Evolutionary conservation across 2,113 vertebrate species (phyloP), one percentile per base, ranked within the genome.

Genomic region (Rhodinocichla rosea): DNA sequence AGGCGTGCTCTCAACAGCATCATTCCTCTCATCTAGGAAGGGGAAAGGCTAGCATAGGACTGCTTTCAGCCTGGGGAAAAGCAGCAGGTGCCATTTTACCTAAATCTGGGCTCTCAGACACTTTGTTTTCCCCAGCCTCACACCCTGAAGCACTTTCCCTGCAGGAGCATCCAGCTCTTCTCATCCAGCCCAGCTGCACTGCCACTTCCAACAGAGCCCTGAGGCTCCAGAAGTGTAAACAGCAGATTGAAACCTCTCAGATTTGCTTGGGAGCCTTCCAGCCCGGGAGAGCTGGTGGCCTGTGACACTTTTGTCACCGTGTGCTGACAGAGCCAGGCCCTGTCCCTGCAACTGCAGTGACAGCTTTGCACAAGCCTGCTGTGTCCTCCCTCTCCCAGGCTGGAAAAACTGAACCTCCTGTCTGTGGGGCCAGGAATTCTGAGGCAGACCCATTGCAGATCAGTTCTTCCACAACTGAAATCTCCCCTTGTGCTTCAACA

Each of bases 261-360:
- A 60, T 27, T 49, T 0, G 0, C 50, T 15, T 52, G 55, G 0
- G 3, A 77, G 56, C 52, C 4, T 59, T 47, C 50, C 1, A 3
- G 30, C 70, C 39, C 33, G 50, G 75, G 52, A 64, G 74, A 17
- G 15, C 5, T 35, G 45, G 60, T 87, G 82, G 50, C 73, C 50
- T 74, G 75, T 55, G 57, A n/a, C 39, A 55, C 44, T 24, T 75
- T 3, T 76, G 68, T 26, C 70, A 83, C 52, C 0, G 0, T 2
- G 8, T 0, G 1, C 44, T 47, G 42, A 78, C 0, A 3, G 47
- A 44, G 62, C 1, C 0, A 23, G 7, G 16, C n/a, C 21, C 33
- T 0, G 0, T 39, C 64, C 45, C 81, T 78, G 64, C 30, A 92
- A 15, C n/a, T 32, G 59, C 16, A 15, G 23, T 15, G 28, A 57